Evolutionary conservation across 2,113 vertebrate species (phyloP), one percentile per base, ranked within the genome.

Genomic region (Dermatemys mawii): DNA sequence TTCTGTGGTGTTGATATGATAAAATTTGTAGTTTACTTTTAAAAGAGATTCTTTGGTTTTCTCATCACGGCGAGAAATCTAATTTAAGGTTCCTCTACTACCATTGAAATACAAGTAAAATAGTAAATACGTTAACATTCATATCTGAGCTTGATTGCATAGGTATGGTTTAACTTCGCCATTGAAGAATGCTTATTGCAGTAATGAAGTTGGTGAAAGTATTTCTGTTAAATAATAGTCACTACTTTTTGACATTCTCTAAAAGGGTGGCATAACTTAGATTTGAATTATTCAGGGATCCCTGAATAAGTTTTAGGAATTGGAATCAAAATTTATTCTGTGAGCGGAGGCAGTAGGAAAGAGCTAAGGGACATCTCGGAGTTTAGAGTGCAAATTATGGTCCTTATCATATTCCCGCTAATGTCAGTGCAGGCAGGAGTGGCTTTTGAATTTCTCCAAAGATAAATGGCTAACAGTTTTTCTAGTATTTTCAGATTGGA

Each of bases 11-110:
- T 26, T 54, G 82, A 76, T 4, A 8, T 2, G 5, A 0, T 0
- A 1, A 10, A 75, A 75, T 41, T 2, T 46, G 73, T 46, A 0
- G 0, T 10, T 5, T 38, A 2, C 0, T 0, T 1, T 3, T 70
- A 24, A 75, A 46, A 92, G 46, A 27, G 46, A 46, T 12, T 76
- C 26, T 91, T 53, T 5, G 12, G 5, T 21, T 84, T 41, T 5
- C 6, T 12, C 84, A 55, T 26, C 49, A 57, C 41, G 2, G 4
- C 48, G 32, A 80, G 83, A 88, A 38, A 51, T 12, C 44, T 48
- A 48, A 19, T 73, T 91, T 78, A 86, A 35, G 0, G 2, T 38
- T 38, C 4, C 13, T 75, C 73, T 2, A 5, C 21, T 7, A 0
- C n/a, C 75, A 9, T 35, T 73, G 26, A 48, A 88, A 91, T 81